Evolutionary conservation across 2,797 vertebrate genomes (phyloP), one percentile per base, ranked within the genome.

Genomic region (Margarornis squamiger): DNA sequence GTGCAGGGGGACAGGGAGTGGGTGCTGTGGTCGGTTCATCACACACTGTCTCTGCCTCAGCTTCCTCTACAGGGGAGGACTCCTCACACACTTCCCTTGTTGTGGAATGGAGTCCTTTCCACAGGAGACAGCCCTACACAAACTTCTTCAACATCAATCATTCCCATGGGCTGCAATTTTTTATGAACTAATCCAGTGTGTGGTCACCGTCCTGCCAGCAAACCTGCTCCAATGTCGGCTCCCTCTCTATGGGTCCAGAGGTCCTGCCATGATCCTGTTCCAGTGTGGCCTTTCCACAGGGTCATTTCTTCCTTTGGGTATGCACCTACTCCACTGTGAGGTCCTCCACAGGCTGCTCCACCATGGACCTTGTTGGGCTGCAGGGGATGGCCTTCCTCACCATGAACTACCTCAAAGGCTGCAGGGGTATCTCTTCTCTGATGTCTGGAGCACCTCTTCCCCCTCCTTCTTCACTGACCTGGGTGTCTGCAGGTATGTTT

Each of bases 71-170:
- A 49, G 19, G 32, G 13, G 23, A 49, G 27, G 27, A 43, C 63
- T 70, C 22, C 9, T 20, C 63, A 43, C 32, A 16, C 23, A 12
- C 22, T 36, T 55, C 6, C 22, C 4, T 26, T 49, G 12, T 9
- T 29, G 27, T 55, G 55, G 15, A 0, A 0, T 14, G 12, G 18
- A 2, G 21, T 74, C 19, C 32, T 30, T 48, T 34, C 18, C 30
- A 27, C 14, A 19, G 39, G 14, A 21, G 10, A 29, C 12, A 38
- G 18, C 23, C 27, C 6, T 49, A 27, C 32, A 49, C 23, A 32
- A 49, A n/a, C 9, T 21, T 68, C 32, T n/a, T 36, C 63, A 55
- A 5, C 5, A 9, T 29, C 32, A 6, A 1, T 43, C 7, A 48
- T 36, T 74, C 62, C 21, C 14, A 12, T 36, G 30, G 30, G 18